These are phyloP conservation scores for Anastatus disparis DNA, from an alignment of 1,140 invertebrate species.

Conservation along the genomic window DNA sequence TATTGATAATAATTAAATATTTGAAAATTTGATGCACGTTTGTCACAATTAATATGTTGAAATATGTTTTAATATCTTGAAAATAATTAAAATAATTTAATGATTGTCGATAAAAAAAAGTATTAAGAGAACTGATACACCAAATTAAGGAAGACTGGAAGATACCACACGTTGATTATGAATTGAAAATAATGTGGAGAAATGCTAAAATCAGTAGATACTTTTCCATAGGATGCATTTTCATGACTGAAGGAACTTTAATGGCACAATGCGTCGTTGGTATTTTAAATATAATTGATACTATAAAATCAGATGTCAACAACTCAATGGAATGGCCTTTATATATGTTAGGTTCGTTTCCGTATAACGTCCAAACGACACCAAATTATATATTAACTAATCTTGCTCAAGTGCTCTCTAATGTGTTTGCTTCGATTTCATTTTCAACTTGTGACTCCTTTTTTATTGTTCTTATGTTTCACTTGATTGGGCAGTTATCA, in stretches of 20 bases:
- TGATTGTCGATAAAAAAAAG: background rate
- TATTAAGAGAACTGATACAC: conserved; percentile 3
- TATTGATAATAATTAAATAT: too few species aligned
- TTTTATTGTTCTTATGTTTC: conserved; percentile 60
- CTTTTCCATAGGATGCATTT: conserved; percentile 30
- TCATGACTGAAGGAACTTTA: conserved; percentile 26
- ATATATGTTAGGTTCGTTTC: conserved; percentile 52
- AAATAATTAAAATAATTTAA: background rate
- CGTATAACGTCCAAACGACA: conserved; percentile 61
- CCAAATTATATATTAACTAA: conserved; percentile 66
- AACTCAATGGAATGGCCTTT: conserved; percentile 6
- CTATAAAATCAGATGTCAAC: background rate
- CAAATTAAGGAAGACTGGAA: conserved; percentile 28
- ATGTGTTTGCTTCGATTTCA: conserved; percentile 55
- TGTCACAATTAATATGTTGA: too few species aligned
- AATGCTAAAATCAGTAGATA: conserved; percentile 20
- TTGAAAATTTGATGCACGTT: too few species aligned
- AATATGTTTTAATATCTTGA: background rate
- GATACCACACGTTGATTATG: background rate
- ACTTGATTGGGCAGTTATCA: conserved; percentile 62
- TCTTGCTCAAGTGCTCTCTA: conserved; percentile 58
- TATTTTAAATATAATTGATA: background rate
- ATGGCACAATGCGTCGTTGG: conserved; percentile 15
- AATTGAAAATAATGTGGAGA: conserved; percentile 20
- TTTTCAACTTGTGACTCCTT: conserved; percentile 63